These are phyloP conservation scores for Oreochromis grahami DNA, from an alignment of 2,797 vertebrate genomes.

Conservation along the genomic window DNA sequence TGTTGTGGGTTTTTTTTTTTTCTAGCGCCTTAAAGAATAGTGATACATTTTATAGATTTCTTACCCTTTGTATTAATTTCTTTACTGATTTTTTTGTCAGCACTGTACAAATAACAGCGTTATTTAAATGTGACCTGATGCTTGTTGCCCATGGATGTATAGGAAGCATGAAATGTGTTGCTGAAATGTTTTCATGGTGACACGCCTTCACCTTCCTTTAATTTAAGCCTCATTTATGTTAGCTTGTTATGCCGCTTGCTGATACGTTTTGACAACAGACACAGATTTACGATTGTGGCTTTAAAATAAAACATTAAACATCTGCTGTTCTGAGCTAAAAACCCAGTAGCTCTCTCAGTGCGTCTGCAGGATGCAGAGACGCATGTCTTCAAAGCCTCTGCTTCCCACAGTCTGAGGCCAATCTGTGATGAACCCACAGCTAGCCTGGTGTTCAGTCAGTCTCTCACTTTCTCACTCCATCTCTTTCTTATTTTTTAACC, in stretches of 20 bases:
- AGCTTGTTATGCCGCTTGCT: background rate
- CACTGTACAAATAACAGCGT: background rate
- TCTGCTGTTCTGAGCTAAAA: background rate
- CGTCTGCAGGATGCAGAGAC: background rate
- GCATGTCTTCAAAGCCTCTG: background rate
- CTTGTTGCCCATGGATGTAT: background rate
- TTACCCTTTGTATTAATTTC: background rate
- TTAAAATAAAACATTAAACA: background rate
- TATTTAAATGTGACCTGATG: background rate
- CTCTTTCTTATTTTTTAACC: background rate
- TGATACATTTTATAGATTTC: background rate
- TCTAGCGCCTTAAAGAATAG: background rate
- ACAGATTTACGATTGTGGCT: background rate
- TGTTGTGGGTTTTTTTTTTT: rapidly evolving
- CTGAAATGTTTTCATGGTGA: constrained; percentile 22
- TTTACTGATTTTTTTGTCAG: background rate
- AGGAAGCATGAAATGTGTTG: background rate
- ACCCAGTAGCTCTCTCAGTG: background rate
- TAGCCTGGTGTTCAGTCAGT: background rate
- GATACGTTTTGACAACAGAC: background rate
- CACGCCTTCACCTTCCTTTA: background rate
- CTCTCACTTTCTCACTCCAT: background rate
- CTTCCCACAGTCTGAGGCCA: background rate
- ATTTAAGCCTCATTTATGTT: background rate
- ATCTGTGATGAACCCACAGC: background rate